phyloP scores from a whole-genome alignment of 1,140 invertebrate genomes.

The Cyphomyrmex costatus region DNA sequence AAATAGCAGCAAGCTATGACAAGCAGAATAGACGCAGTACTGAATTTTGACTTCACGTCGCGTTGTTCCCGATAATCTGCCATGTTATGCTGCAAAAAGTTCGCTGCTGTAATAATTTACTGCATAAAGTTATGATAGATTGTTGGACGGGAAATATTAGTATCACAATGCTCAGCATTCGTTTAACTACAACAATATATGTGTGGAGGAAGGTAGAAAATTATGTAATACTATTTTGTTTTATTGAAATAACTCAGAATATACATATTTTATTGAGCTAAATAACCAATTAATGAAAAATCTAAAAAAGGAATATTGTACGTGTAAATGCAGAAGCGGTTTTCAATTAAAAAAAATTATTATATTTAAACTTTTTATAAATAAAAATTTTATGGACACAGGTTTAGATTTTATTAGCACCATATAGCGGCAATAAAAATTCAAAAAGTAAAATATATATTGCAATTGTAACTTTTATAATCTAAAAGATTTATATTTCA shows the following conservation, averaged over 20 bases:
- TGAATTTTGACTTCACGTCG: constrained; percentile 27
- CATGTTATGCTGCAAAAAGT: constrained; percentile 6
- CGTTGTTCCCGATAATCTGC: constrained; percentile 6
- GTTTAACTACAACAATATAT: neutral
- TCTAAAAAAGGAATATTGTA: neutral
- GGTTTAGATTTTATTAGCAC: neutral
- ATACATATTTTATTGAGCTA: neutral
- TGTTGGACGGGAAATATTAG: neutral
- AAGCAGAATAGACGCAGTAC: constrained; percentile 10
- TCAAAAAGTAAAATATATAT: neutral
- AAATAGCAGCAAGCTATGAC: constrained; percentile 2
- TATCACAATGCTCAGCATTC: neutral
- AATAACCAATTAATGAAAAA: neutral
- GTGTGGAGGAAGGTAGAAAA: no score
- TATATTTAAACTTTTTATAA: neutral
- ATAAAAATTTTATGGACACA: neutral
- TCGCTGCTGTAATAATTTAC: neutral
- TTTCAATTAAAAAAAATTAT: neutral
- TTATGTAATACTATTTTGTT: no score
- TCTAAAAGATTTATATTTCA: neutral
- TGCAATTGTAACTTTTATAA: neutral
- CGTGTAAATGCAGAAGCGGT: neutral
- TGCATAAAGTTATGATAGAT: neutral
- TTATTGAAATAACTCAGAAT: no score
- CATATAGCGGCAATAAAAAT: neutral